Base-by-base conservation (phyloP, 2,113 vertebrate genomes). In the Petrocephalus zakoni region DNA sequence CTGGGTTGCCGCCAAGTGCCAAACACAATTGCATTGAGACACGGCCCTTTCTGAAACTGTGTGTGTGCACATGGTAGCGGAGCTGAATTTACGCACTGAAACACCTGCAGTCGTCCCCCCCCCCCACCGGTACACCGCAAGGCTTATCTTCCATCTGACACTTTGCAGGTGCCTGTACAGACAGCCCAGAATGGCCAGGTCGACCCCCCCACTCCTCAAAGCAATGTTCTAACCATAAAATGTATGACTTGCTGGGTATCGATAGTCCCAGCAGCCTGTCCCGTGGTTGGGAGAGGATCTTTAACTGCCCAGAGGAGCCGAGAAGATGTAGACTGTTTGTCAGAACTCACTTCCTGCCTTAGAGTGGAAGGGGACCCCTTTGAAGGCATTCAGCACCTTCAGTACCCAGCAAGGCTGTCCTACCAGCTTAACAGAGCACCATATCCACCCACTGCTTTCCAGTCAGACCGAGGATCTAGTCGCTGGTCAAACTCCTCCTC, bases 71-170 rank as follows among this genome's bases (percentile, higher is more conserved):
- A 5, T 81, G 2, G 47, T 3, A 37, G 2, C 5, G 2, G 25
- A 21, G n/a, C 84, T 34, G 84, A 19, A 25, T n/a, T 47, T 49
- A 83, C 8, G 22, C 81, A 49, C 42, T 83, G 42, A 22, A 42
- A 83, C 84, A 55, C 84, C 84, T 86, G 84, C 84, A 86, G 25
- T 19, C 49, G 6, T 52, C 47, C 34, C 9, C 75, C 75, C 25
- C 29, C 75, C 9, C 75, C 72, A 49, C n/a, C 84, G 17, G 22
- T 53, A 52, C 52, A 85, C 84, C 84, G 34, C 84, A 85, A 25
- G 2, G 84, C 84, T 85, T 85, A 85, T 85, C 84, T 52, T 10
- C 49, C 51, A 85, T 85, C 84, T 85, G 84, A 53, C 51, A 34
- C 84, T 25, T 25, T 21, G 51, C 84, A 85, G 84, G 84, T 85